Evolutionary conservation across 2,113 vertebrate genomes (phyloP).

Genomic region (Geococcyx californianus): DNA sequence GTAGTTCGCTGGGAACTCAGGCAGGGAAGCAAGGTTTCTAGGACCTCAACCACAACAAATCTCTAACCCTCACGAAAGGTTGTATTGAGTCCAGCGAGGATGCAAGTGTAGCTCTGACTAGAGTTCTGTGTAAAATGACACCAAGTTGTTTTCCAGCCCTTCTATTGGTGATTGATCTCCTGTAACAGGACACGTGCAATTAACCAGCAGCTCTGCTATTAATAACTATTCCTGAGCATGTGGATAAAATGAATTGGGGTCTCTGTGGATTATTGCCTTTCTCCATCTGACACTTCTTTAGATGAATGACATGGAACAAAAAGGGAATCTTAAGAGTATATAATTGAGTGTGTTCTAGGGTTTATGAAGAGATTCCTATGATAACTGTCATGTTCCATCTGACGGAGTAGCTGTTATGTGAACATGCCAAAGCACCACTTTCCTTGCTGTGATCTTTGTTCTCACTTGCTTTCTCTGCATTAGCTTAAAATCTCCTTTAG

Average conservation of each 20-base stretch:
- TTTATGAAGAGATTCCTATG: slow-evolving; percentile 67
- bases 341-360: slow-evolving; percentile 72
- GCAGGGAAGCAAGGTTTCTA: not conserved
- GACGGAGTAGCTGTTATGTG: slow-evolving; percentile 62
- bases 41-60: not conserved
- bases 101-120: not conserved
- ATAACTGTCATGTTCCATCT: slow-evolving; percentile 65
- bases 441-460: slow-evolving; percentile 49
- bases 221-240: slow-evolving; percentile 60
- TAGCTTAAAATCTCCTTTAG: slow-evolving; percentile 49
- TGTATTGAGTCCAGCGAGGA: not conserved
- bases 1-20: not conserved
- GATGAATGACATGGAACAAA: slow-evolving; percentile 68
- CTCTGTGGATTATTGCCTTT: slow-evolving; percentile 63
- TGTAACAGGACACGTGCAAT: slow-evolving; percentile 71
- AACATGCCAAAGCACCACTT: slow-evolving; percentile 51
- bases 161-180: slow-evolving; percentile 53
- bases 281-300: slow-evolving; percentile 68
- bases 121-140: slow-evolving; percentile 15
- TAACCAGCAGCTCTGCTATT: slow-evolving; percentile 76
- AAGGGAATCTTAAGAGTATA: slow-evolving; percentile 66
- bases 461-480: slow-evolving; percentile 44
- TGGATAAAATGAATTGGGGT: slow-evolving; percentile 64
- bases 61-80: not conserved
- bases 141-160: slow-evolving; percentile 41